These are phyloP conservation scores for Fregata magnificens DNA, from an alignment of 2,113 vertebrate species.

Conservation along the genomic window DNA sequence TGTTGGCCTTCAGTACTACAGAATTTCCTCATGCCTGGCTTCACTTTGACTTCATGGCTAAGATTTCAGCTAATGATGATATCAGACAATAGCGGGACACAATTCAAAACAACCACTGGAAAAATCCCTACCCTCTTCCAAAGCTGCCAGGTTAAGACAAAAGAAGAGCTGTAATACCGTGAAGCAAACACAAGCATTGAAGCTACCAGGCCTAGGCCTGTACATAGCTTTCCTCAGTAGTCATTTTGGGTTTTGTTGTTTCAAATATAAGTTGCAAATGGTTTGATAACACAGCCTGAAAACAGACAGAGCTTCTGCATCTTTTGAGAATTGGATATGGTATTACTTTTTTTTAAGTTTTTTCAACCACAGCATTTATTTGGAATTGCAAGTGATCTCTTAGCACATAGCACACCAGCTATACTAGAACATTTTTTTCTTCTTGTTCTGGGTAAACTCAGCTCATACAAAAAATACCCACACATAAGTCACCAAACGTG, in stretches of 20 bases:
- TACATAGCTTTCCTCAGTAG: not conserved
- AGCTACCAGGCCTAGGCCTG: not conserved
- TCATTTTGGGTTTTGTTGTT: not conserved
- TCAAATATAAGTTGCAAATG: not conserved
- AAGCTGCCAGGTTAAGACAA: not conserved
- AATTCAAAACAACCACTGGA: slow-evolving; percentile 18
- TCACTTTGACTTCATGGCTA: slow-evolving; percentile 39
- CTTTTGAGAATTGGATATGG: not conserved
- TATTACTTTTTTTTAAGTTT: not conserved
- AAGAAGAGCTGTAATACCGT: not conserved
- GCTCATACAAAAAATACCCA: not conserved
- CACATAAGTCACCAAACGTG: not conserved
- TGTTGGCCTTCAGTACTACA: not conserved
- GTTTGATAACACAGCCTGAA: not conserved
- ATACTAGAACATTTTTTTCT: not conserved
- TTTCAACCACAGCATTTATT: not conserved
- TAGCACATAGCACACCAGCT: not conserved
- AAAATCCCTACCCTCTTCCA: not conserved
- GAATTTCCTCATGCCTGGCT: slow-evolving; percentile 42
- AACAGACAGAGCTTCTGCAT: not conserved
- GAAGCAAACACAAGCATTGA: not conserved
- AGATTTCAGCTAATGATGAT: slow-evolving; percentile 42
- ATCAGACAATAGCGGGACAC: not conserved
- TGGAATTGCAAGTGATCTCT: not conserved
- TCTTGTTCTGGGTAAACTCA: not conserved